Conservation (phyloP, 2,888 invertebrate genomes). For the Crepidodera aurea region DNA sequence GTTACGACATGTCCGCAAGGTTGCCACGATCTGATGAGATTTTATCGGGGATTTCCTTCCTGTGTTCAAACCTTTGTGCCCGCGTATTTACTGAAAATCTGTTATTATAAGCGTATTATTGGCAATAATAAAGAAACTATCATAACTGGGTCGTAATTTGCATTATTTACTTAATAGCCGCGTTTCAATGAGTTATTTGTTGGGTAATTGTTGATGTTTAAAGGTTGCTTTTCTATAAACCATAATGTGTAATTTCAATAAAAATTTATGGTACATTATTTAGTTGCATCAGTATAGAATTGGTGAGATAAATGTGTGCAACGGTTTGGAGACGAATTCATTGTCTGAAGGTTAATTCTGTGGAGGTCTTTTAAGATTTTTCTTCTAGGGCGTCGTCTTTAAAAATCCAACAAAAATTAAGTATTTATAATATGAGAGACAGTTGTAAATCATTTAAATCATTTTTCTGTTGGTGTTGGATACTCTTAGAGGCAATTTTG, state of each 20-base stretch:
- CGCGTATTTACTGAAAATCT: conserved; percentile 51
- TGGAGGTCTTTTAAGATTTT: too few relatives aligned
- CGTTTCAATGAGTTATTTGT: conserved; percentile 36
- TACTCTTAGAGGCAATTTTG: too few relatives aligned
- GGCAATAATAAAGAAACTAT: conserved; percentile 50
- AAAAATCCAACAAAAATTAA: too few relatives aligned
- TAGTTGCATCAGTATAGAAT: neutral
- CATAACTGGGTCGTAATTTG: conserved; percentile 49
- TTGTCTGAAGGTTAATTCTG: too few relatives aligned
- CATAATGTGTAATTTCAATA: conserved; percentile 12
- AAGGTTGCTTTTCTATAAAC: conserved; percentile 24
- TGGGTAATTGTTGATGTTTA: conserved; percentile 34
- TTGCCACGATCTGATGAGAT: conserved; percentile 52
- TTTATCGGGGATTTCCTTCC: conserved; percentile 55
- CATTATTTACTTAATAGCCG: conserved; percentile 49
- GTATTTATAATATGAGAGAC: too few relatives aligned
- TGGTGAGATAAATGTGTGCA: neutral
- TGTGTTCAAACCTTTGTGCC: conserved; percentile 46
- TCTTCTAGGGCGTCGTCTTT: too few relatives aligned
- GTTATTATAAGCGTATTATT: conserved; percentile 51
- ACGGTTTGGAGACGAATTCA: too few relatives aligned
- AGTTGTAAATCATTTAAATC: too few relatives aligned
- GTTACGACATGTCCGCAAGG: conserved; percentile 48
- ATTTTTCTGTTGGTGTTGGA: too few relatives aligned
- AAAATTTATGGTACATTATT: conserved; percentile 12